Percentiles rank a stretch among this genome's conserved stretches.
These are phyloP conservation scores for Diploptera punctata DNA, from an alignment of 2,888 invertebrate species.

Conservation along the genomic window DNA sequence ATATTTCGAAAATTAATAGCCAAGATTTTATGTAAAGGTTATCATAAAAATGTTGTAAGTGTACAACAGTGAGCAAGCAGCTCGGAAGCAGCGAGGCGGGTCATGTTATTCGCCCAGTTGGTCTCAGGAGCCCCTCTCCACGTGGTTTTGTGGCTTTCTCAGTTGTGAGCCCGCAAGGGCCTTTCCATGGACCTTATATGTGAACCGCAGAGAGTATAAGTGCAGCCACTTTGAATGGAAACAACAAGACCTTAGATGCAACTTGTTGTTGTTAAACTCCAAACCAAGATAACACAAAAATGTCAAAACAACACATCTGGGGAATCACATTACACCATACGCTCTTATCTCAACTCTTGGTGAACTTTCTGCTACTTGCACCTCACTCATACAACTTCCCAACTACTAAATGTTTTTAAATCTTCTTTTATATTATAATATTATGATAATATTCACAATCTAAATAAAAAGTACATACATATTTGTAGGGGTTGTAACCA, in stretches of 20 bases:
- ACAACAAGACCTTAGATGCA: not conserved
- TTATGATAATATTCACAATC: not conserved
- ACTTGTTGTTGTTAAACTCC: no score
- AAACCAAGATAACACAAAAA: no score
- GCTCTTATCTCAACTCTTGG: no score
- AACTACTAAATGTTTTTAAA: no score
- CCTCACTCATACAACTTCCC: no score
- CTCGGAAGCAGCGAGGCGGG: not conserved
- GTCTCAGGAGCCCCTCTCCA: constrained; percentile 20
- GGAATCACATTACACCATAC: no score
- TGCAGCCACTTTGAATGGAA: not conserved
- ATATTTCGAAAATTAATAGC: no score
- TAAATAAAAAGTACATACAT: not conserved
- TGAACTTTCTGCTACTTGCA: no score
- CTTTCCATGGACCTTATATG: constrained; percentile 14
- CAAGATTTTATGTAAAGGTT: no score
- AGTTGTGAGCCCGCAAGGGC: constrained; percentile 12
- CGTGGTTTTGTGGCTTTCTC: constrained; percentile 26
- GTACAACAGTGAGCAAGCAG: not conserved
- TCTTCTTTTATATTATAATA: not conserved
- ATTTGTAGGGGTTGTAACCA: no score
- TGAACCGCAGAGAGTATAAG: constrained; percentile 2
- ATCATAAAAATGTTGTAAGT: no score
- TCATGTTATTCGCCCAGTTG: not conserved
- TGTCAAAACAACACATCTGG: no score